Evolutionary conservation across 2,113 vertebrate species (phyloP).

Genomic region (Platanista minor): DNA sequence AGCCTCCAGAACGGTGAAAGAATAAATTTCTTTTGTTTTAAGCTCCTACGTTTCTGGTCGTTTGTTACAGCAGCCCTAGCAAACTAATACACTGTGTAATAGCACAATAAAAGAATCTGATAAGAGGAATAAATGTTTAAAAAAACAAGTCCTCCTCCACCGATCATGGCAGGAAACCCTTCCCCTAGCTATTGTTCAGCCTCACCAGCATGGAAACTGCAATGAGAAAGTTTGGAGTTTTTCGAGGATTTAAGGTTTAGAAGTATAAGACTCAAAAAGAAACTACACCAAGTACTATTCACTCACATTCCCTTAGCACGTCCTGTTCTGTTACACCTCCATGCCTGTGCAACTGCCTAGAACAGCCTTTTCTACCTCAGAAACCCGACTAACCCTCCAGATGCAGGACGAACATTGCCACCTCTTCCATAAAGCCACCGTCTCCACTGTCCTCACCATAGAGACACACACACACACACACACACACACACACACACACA

Average conservation of each 20-base stretch:
- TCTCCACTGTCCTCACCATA: not conserved
- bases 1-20: not conserved
- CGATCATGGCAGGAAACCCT: not conserved
- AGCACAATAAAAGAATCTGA: not conserved
- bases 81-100: not conserved
- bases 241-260: not conserved
- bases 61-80: not conserved
- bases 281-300: not conserved
- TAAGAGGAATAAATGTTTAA: not conserved
- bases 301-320: not conserved
- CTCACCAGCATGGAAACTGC: not conserved
- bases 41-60: not conserved
- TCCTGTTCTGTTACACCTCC: not conserved
- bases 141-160: not conserved
- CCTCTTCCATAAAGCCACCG: not conserved
- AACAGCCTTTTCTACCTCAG: not conserved
- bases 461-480: not conserved
- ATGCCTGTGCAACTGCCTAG: not conserved
- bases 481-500: not conserved
- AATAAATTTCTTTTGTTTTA: not conserved
- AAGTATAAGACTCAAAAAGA: not conserved
- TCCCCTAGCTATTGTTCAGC: not conserved
- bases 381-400: not conserved
- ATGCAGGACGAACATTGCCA: not conserved
- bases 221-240: not conserved